Evolutionary conservation across 2,113 vertebrate species (phyloP).

Genomic region (Mormoops blainvillei): DNA sequence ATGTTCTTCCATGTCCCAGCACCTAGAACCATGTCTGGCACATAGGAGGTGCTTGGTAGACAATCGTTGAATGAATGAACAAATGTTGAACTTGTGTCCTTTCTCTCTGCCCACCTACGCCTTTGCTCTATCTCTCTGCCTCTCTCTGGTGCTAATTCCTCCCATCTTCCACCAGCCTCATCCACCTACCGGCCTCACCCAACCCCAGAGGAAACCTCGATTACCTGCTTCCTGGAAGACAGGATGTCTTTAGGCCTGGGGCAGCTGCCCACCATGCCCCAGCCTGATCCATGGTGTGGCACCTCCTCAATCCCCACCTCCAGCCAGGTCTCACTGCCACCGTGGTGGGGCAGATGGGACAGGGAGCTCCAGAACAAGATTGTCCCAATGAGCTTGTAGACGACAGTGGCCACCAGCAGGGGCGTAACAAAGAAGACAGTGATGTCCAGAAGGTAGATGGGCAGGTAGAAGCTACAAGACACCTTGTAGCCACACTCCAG

Average conservation of each 20-base stretch:
- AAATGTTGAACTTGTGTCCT: not conserved
- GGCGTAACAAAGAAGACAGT: conserved; percentile 84
- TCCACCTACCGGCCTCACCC: not conserved
- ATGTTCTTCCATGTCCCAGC: not conserved
- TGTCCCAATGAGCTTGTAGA: conserved; percentile 83
- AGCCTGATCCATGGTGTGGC: not conserved
- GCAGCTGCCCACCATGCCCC: conserved; percentile 51
- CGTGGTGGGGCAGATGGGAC: conserved; percentile 66
- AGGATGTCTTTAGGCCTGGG: conserved; percentile 68
- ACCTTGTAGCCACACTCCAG: conserved; percentile 85
- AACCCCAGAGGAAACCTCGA: not conserved
- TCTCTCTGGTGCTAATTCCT: not conserved
- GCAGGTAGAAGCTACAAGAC: conserved; percentile 86
- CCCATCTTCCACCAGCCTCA: not conserved
- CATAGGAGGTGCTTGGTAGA: not conserved
- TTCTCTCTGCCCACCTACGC: not conserved
- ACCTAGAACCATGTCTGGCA: not conserved
- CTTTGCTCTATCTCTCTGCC: not conserved
- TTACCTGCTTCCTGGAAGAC: conserved; percentile 88
- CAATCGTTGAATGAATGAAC: not conserved
- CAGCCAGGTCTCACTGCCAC: conserved; percentile 66
- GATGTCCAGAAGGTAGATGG: conserved; percentile 88
- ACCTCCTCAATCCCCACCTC: not conserved
- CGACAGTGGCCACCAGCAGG: conserved; percentile 80
- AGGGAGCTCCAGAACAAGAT: conserved; percentile 82